These are phyloP conservation scores for Dunckerocampus dactyliophorus DNA, from an alignment of 2,113 vertebrate species.

Conservation along the genomic window DNA sequence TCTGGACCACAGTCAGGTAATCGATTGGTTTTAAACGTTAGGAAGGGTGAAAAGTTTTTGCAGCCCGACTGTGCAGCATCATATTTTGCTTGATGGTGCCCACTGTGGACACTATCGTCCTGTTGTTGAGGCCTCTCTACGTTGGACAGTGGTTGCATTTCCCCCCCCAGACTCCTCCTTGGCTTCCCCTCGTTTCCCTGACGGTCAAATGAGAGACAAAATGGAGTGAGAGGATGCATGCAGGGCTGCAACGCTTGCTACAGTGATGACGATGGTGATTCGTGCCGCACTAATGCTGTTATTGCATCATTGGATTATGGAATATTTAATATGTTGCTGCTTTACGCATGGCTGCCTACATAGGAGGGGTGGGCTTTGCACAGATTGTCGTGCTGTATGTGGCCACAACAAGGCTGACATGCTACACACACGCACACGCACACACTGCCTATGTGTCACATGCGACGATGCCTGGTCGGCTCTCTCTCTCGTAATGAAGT, in stretches of 20 bases:
- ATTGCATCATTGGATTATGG: constrained; percentile 47
- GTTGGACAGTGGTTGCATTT: constrained; percentile 30
- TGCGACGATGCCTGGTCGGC: constrained; percentile 22
- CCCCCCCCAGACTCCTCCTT: constrained; percentile 40
- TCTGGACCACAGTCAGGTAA: constrained; percentile 27
- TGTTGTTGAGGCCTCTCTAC: constrained; percentile 26
- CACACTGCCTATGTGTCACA: constrained; percentile 40
- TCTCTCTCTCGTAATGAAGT: constrained; percentile 35
- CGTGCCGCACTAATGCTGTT: constrained; percentile 30
- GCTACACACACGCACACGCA: constrained; percentile 31
- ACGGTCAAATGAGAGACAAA: constrained; percentile 49
- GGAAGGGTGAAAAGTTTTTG: constrained; percentile 41
- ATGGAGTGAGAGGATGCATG: constrained; percentile 59
- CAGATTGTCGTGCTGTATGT: constrained; percentile 46
- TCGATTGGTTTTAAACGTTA: constrained; percentile 24
- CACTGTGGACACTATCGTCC: constrained; percentile 3
- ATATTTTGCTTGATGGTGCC: neutral
- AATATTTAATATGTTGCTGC: constrained; percentile 49
- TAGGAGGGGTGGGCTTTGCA: constrained; percentile 32
- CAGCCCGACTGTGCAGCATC: constrained; percentile 31
- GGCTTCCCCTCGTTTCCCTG: constrained; percentile 32
- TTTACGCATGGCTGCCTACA: constrained; percentile 45
- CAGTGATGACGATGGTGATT: constrained; percentile 12
- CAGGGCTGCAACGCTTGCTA: constrained; percentile 13
- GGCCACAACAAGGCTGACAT: constrained; percentile 45